Base-by-base conservation (phyloP, 1,140 invertebrate genomes). In the Chelonus insularis region DNA sequence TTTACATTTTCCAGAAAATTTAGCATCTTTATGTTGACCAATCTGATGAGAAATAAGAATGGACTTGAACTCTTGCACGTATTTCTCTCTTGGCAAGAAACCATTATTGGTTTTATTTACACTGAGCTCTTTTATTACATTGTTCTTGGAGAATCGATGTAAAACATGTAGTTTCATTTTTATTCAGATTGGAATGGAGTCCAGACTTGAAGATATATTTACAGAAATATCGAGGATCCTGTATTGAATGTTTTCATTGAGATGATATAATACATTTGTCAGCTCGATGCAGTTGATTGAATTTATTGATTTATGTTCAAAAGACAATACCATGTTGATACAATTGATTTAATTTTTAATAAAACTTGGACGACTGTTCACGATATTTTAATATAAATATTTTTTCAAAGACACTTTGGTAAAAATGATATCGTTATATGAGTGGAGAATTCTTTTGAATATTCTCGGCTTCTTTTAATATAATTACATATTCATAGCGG, bases 301-400 rank as follows among this genome's bases (percentile, higher is more conserved):
- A 57, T 57, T 57, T 57, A 57, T 57, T 57, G 56, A 57, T 57
- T 57, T 32, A 14, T 41, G 25, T 37, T 55, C 11, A 18, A 11
- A 41, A 37, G 36, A 56, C 39, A 36, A 16, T 18, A 45, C 5
- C 12, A 20, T 57, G 56, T 57, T 57, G 39, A 45, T 47, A 18
- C 12, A 57, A 20, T 57, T 47, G 56, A 57, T 57, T 57, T 39
- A 32, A 29, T 9, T 20, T 11, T 34, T 47, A 57, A 57, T 34
- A 45, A 57, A 45, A 57, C 4, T 18, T 47, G 29, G 14, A 57
- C 25, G 7, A 29, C 3, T 29, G 7, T 29, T 29, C 3, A 29
- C 25, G 3, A 29, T 4, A 29, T 7, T 29, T 29, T 7, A 29
- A 29, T n/a, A n/a, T n/a, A n/a, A n/a, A n/a, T n/a, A n/a, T n/a